Base-by-base conservation (phyloP, 2,797 vertebrate species). In the Pygocentrus nattereri region DNA sequence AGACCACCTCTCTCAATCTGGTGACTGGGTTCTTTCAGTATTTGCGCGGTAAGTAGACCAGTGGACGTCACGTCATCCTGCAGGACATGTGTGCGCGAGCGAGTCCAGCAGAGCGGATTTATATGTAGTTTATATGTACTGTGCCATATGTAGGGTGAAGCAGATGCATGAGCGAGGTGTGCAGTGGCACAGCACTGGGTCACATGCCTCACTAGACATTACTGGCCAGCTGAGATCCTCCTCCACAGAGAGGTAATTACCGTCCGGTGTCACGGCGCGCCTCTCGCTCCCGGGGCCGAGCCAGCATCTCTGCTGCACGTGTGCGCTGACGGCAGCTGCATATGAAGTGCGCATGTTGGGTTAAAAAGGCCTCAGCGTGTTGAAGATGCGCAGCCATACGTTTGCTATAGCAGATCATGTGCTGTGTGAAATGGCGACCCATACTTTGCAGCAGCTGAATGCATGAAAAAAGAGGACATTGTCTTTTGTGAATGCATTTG, bases 11-110 rank as follows among this genome's bases (percentile, higher is more conserved):
- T 18, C 85, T 96, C 81, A 95, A 96, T 88, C 91, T 96, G 88
- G 93, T 95, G 85, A 95, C 96, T 31, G 95, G 95, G 87, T 94
- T 95, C 91, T 95, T 95, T 89, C 96, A 95, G 88, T 95, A 93
- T 91, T 85, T 91, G 8, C 95, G 93, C 65, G 96, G 96, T 97
- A 95, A 97, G 96, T 96, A 91, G 90, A 88, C 81, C 88, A 89
- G 58, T 78, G 71, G 41, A 15, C 13, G 23, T 70, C 65, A 38
- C 82, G 80, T 88, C 85, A 76, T 89, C 75, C 76, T 21, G 70
- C 75, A 82, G 84, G 79, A 85, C 76, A 59, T 58, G 7, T n/a
- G 61, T 68, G 65, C 49, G 69, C 58, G 58, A 34, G 67, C 4
- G 23, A 54, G 72, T 34, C 56, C 62, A 50, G 30, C 65, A 82